A percentile compares a stretch with the other conserved stretches of the same genome.
These are phyloP conservation scores for Ophion ventricosus DNA, from an alignment of 2,888 invertebrate genomes.

Conservation along the genomic window DNA sequence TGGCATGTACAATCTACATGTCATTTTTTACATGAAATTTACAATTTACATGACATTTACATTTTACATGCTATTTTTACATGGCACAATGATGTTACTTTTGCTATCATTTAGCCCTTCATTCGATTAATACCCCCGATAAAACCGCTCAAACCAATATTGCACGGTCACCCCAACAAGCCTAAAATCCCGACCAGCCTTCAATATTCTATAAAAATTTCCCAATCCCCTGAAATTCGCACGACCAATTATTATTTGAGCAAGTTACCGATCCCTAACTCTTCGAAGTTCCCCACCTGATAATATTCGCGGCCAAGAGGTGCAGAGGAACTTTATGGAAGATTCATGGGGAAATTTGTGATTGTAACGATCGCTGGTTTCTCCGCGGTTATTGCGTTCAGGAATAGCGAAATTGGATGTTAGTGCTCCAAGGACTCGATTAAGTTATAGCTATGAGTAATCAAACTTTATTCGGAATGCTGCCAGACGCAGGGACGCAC, in stretches of 20 bases:
- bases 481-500: not conserved
- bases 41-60: too few species aligned
- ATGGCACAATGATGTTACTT: too few species aligned
- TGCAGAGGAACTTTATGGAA: not conserved
- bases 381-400: constrained; percentile 22
- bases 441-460: constrained; percentile 39
- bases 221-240: too few species aligned
- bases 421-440: constrained; percentile 43
- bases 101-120: too few species aligned
- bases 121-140: too few species aligned
- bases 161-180: too few species aligned
- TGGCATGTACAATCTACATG: too few species aligned
- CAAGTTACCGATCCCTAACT: not conserved
- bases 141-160: too few species aligned
- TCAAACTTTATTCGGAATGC: constrained; percentile 50
- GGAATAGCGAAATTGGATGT: not conserved
- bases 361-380: constrained; percentile 11
- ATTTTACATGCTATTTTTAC: too few species aligned
- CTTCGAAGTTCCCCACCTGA: not conserved
- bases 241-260: not conserved
- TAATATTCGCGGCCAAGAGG: not conserved
- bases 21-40: too few species aligned
- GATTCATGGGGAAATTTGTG: constrained; percentile 4
- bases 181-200: too few species aligned
- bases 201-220: too few species aligned